Percentiles rank a stretch among this genome's conserved stretches.
Conservation (phyloP, 2,797 vertebrate species). For the Esox lucius region DNA sequence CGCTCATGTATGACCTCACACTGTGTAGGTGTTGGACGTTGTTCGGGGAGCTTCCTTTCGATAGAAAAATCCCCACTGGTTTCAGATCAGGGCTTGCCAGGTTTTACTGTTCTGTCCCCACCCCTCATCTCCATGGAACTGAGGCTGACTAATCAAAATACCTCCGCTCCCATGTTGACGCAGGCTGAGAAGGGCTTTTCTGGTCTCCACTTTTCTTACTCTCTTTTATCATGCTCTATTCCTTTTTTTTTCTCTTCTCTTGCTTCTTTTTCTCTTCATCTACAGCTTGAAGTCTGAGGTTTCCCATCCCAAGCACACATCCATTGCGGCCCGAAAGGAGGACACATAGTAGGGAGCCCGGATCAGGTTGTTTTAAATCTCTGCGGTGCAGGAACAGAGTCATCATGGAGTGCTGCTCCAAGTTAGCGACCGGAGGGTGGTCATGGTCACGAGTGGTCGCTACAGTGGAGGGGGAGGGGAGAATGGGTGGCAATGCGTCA, state of each 20-base stretch:
- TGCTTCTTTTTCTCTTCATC: background rate
- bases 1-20: constrained; percentile 61
- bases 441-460: background rate
- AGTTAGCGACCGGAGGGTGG: background rate
- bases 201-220: background rate
- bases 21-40: constrained; percentile 57
- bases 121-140: constrained; percentile 75
- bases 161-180: constrained; percentile 59
- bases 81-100: constrained; percentile 71
- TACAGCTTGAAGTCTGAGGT: constrained; percentile 5
- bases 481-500: background rate
- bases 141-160: constrained; percentile 75
- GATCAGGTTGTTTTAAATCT: constrained; percentile 18
- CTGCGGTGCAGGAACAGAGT: constrained; percentile 18
- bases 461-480: background rate
- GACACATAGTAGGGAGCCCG: background rate
- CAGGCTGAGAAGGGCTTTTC: constrained; percentile 46
- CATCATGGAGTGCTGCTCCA: constrained; percentile 6
- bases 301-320: constrained; percentile 27
- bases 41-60: constrained; percentile 62
- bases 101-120: constrained; percentile 76
- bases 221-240: constrained; percentile 7
- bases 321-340: background rate
- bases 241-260: constrained; percentile 12
- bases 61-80: constrained; percentile 63